Conservation (phyloP, 1,140 invertebrate species). For the Parasteatoda tepidariorum region DNA sequence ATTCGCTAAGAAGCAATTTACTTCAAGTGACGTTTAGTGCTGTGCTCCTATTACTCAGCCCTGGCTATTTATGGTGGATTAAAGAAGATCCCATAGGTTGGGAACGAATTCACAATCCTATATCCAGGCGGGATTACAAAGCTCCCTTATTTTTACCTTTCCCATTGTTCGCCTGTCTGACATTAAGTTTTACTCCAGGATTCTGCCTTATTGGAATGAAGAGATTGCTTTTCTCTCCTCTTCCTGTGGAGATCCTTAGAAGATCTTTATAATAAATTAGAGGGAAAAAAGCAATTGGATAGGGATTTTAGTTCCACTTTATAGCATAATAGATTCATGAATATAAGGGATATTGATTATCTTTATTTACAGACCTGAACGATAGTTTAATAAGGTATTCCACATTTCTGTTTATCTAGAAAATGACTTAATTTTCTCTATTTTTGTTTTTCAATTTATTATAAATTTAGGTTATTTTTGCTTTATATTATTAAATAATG, state of each 20-base stretch:
- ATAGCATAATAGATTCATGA: too few species aligned
- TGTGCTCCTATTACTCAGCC: conserved; percentile 37
- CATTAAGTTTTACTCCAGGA: conserved; percentile 21
- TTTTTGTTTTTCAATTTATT: too few species aligned
- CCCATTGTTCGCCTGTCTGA: background rate
- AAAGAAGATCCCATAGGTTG: conserved; percentile 15
- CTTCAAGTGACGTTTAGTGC: conserved; percentile 55
- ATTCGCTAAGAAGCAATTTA: conserved; percentile 39
- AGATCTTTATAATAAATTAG: conserved; percentile 33
- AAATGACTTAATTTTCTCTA: too few species aligned
- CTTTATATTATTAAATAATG: too few species aligned
- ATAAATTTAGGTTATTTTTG: too few species aligned
- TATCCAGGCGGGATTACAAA: conserved; percentile 22
- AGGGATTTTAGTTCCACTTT: too few species aligned
- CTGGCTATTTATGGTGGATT: conserved; percentile 50
- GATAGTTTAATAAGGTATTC: too few species aligned
- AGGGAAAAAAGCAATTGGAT: too few species aligned
- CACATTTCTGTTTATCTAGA: too few species aligned
- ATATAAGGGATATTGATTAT: too few species aligned
- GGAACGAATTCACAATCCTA: conserved; percentile 39
- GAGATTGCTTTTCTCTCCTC: background rate
- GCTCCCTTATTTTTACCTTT: conserved; percentile 23
- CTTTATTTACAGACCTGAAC: too few species aligned
- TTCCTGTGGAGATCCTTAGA: conserved; percentile 5
- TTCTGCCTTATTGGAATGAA: background rate